Evolutionary conservation across 2,113 vertebrate species (phyloP).

Genomic region (Peromyscus leucopus): DNA sequence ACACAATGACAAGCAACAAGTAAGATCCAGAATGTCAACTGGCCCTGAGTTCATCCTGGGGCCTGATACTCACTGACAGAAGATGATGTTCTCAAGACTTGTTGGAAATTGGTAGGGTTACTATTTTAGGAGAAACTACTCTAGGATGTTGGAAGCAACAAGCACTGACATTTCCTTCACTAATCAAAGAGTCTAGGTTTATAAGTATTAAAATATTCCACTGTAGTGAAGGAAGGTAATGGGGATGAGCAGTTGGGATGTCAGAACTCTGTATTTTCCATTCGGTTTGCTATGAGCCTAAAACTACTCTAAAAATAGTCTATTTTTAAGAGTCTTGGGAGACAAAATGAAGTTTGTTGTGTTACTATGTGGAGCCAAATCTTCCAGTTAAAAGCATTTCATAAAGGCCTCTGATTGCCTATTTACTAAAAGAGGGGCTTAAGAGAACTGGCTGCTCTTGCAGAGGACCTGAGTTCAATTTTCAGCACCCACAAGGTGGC

Average conservation of each 20-base stretch:
- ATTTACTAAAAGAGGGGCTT: neutral
- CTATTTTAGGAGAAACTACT: neutral
- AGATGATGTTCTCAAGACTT: neutral
- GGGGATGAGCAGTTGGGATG: neutral
- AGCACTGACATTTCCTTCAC: neutral
- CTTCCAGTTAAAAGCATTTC: neutral
- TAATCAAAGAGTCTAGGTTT: neutral
- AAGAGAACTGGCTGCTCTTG: neutral
- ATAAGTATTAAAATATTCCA: neutral
- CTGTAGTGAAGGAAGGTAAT: neutral
- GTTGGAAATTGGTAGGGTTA: neutral
- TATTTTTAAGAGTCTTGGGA: neutral
- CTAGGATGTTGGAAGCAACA: neutral
- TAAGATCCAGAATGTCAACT: neutral
- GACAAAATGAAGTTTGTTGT: constrained; percentile 26
- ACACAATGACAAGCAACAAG: neutral
- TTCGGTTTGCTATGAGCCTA: neutral
- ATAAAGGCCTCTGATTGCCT: neutral
- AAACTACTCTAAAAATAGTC: constrained; percentile 24
- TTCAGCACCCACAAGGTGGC: neutral
- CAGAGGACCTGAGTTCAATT: neutral
- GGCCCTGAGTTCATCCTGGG: neutral
- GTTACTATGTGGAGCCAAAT: neutral
- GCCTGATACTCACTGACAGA: neutral
- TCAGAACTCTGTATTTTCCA: neutral